These are phyloP conservation scores for Galaxea fascicularis DNA, from an alignment of 92 coral and sea anemone genomes.

Conservation along the genomic window DNA sequence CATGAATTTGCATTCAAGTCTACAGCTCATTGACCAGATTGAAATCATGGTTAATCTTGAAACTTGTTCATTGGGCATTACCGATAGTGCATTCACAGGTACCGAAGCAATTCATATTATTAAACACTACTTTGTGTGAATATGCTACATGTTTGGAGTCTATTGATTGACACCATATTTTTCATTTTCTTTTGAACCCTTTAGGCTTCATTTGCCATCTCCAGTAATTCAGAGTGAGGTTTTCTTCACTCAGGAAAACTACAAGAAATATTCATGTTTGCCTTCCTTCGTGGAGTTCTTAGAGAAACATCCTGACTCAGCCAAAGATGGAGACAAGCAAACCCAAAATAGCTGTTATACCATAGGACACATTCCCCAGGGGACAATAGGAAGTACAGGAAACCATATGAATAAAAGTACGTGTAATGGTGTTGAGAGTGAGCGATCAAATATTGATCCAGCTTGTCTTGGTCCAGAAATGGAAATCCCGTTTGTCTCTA, in stretches of 20 bases:
- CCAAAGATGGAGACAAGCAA: conserved; percentile 2
- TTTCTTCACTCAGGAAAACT: conserved; percentile 57
- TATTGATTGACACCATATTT: not conserved
- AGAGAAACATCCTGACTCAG: conserved; percentile 5
- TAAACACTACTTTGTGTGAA: too few relatives aligned
- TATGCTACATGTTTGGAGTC: not conserved
- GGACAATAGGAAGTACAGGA: not conserved
- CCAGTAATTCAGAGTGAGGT: not conserved
- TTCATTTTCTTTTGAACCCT: not conserved
- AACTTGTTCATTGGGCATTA: too few relatives aligned
- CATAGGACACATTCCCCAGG: not conserved
- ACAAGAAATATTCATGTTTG: conserved; percentile 44
- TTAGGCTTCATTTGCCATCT: not conserved
- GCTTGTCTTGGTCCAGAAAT: conserved; percentile 46
- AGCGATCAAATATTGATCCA: not conserved
- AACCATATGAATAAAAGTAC: not conserved
- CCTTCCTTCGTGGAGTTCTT: conserved; percentile 65
- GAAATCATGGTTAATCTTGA: too few relatives aligned
- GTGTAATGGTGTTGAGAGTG: not conserved
- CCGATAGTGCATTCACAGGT: too few relatives aligned
- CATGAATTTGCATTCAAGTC: too few relatives aligned
- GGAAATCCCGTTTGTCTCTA: conserved; percentile 67
- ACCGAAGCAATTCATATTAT: too few relatives aligned
- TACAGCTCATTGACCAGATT: too few relatives aligned
- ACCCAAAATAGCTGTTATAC: not conserved